Base-by-base conservation (phyloP, 1,140 invertebrate species). In the Neodiprion fabricii region DNA sequence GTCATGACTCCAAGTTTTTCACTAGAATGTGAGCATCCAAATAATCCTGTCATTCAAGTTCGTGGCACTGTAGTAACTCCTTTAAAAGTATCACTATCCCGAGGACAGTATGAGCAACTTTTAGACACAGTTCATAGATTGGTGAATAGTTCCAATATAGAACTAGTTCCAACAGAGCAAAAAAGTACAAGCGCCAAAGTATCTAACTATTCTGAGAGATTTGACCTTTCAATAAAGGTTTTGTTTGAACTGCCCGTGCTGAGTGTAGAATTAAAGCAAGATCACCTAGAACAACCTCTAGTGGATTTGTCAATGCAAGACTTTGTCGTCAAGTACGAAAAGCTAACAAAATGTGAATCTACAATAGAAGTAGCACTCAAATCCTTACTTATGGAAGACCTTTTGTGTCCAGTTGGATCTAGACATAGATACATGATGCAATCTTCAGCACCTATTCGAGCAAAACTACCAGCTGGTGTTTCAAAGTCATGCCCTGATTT, bases 401-500 rank as follows among this genome's bases (percentile, higher is more conserved):
- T 97, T 12, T 90, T 95, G 1, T 93, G 94, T 79, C 91, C 94
- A 1, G 89, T 91, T 28, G 92, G 93, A 28, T 96, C 95, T 0
- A 92, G 92, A 74, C 94, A 96, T 86, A 91, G 95, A 17, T 92
- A 92, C 82, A 93, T 97, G 90, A 93, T 97, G 87, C 91, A 94
- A 49, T 96, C 95, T 0, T 90, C 92, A 0, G 89, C 89, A 14
- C 85, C 88, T 0, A 85, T 85, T 12, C 84, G 88, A 28, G 86
- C 85, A 14, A 79, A 82, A 74, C 72, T 85, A 28, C 86, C 87
- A 80, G 86, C 89, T 70, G 89, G 91, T 77, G 88, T 95, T 10
- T 98, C 96, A 0, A 91, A 91, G 76, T 98, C 96, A 0, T 98
- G 96, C 85, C 96, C 97, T 0, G 92, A 97, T 83, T 88, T 95